Percentiles rank a stretch among this genome's conserved stretches.
phyloP scores from a whole-genome alignment of 1,140 invertebrate species.

The Ridgeia piscesae region DNA sequence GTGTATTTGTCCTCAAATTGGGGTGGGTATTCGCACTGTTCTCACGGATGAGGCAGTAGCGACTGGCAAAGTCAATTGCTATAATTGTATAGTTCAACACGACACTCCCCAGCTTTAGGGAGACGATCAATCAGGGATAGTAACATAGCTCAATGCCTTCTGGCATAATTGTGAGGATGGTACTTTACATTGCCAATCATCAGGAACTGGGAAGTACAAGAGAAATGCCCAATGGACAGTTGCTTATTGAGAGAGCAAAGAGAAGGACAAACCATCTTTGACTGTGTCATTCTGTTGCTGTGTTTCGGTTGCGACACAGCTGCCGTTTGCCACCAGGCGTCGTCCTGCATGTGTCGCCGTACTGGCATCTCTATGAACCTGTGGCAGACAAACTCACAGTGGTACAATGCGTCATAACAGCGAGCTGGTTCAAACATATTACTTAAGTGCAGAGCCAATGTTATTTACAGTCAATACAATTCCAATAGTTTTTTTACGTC shows the following conservation, averaged over 20 bases:
- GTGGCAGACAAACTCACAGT: neutral
- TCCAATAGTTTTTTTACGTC: neutral
- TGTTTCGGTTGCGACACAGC: neutral
- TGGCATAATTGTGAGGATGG: too few relatives aligned
- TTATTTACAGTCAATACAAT: neutral
- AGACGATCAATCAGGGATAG: too few relatives aligned
- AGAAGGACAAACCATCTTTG: neutral
- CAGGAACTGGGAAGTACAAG: too few relatives aligned
- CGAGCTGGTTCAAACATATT: neutral
- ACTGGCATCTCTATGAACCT: constrained; percentile 50
- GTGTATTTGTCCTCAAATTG: too few relatives aligned
- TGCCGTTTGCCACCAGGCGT: constrained; percentile 23
- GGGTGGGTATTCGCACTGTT: too few relatives aligned
- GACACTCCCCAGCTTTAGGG: too few relatives aligned
- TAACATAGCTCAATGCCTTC: too few relatives aligned
- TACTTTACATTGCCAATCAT: too few relatives aligned
- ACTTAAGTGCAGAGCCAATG: neutral
- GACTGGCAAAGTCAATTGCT: too few relatives aligned
- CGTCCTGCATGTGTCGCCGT: constrained; percentile 48
- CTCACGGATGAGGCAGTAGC: too few relatives aligned
- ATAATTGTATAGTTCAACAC: too few relatives aligned
- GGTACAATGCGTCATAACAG: neutral
- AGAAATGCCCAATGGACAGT: too few relatives aligned
- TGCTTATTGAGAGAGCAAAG: neutral
- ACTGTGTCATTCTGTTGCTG: neutral